These are phyloP conservation scores for Ennomos quercinarius DNA, from an alignment of 2,888 invertebrate genomes.

Conservation along the genomic window DNA sequence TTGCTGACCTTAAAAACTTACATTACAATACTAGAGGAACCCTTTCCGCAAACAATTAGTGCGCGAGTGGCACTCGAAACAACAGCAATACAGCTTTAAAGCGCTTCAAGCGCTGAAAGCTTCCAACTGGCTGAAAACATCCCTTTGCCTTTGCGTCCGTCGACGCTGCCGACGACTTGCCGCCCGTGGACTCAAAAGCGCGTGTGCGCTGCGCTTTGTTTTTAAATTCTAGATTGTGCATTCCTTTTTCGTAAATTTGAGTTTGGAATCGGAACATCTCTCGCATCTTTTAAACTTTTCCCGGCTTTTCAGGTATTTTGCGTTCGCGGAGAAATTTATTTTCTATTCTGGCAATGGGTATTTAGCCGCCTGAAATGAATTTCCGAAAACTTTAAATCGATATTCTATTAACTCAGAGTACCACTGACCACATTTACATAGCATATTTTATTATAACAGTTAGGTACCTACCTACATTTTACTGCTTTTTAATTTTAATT, in stretches of 20 bases:
- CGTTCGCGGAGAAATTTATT: too few relatives aligned
- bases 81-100: constrained; percentile 73
- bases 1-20: constrained; percentile 70
- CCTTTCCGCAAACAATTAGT: constrained; percentile 85
- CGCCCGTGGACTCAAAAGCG: constrained; percentile 63
- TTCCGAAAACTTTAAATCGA: too few relatives aligned
- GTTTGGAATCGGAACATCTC: constrained; percentile 4
- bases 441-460: too few relatives aligned
- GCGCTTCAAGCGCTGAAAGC: constrained; percentile 57
- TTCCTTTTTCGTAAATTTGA: constrained; percentile 7
- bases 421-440: too few relatives aligned
- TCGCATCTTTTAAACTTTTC: too few relatives aligned
- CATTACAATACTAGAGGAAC: constrained; percentile 79
- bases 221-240: constrained; percentile 23
- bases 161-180: constrained; percentile 41
- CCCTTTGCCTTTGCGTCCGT: constrained; percentile 72
- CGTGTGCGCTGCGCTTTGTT: constrained; percentile 64
- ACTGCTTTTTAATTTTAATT: too few relatives aligned
- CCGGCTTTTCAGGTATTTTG: too few relatives aligned
- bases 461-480: too few relatives aligned
- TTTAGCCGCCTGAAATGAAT: too few relatives aligned
- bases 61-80: constrained; percentile 77
- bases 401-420: too few relatives aligned
- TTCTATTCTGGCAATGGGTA: too few relatives aligned
- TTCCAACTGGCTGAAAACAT: constrained; percentile 75